Conservation (phyloP, 2,113 vertebrate genomes). For the Aix galericulata region DNA sequence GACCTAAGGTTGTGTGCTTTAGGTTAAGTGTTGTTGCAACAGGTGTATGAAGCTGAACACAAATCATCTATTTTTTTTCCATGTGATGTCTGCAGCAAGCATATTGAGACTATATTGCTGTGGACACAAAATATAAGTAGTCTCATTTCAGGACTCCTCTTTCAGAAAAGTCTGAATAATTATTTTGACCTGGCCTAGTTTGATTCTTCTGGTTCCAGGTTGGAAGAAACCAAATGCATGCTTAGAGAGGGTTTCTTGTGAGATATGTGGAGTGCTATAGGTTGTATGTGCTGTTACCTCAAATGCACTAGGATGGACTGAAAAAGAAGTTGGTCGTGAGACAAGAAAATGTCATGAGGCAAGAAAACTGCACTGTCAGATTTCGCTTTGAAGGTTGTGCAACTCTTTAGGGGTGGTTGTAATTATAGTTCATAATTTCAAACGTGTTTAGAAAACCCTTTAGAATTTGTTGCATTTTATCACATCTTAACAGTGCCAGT, state of each 20-base stretch:
- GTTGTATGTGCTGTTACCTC: neutral
- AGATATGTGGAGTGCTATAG: rapidly evolving
- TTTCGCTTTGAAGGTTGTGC: neutral
- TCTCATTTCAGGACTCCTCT: neutral
- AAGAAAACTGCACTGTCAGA: neutral
- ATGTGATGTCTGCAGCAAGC: neutral
- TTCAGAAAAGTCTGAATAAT: neutral
- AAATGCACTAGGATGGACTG: neutral
- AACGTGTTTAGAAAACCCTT: neutral
- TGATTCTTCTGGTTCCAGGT: neutral
- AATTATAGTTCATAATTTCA: neutral
- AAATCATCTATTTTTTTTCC: neutral
- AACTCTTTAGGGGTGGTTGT: neutral
- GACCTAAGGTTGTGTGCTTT: neutral
- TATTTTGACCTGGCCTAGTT: neutral
- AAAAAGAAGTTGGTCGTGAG: neutral
- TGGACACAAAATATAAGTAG: neutral
- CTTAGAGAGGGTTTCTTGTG: neutral
- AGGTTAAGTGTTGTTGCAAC: neutral
- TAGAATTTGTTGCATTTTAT: neutral
- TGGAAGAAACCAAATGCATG: neutral
- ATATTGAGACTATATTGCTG: neutral
- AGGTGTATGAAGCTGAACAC: neutral
- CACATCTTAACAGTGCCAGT: neutral
- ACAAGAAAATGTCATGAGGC: neutral